Conservation (phyloP, 2,888 invertebrate species). For the Xylota segnis region DNA sequence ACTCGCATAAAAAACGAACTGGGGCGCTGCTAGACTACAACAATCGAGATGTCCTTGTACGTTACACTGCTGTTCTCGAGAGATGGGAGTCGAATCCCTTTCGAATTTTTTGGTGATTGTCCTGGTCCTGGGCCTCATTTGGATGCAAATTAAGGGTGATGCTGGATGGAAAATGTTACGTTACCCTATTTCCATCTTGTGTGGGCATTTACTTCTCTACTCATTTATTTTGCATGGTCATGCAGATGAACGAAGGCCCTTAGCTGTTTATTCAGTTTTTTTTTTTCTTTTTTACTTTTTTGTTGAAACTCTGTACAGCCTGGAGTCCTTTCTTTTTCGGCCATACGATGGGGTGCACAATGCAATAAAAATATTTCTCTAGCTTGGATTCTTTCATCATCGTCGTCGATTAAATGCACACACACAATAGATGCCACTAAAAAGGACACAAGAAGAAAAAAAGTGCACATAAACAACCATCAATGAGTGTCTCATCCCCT, state of each 20-base stretch:
- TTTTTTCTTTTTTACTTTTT: not conserved
- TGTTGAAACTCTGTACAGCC: constrained; percentile 42
- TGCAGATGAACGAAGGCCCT: constrained; percentile 71
- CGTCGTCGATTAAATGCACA: constrained; percentile 60
- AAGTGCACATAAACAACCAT: constrained; percentile 65
- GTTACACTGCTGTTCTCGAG: constrained; percentile 40
- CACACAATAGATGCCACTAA: constrained; percentile 53
- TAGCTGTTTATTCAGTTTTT: constrained; percentile 9
- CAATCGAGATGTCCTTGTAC: constrained; percentile 69
- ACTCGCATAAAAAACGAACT: constrained; percentile 63
- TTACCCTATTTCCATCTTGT: constrained; percentile 69
- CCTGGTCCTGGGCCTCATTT: constrained; percentile 68
- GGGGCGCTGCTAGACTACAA: constrained; percentile 25
- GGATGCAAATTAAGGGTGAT: constrained; percentile 76
- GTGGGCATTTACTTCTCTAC: constrained; percentile 69
- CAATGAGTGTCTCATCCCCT: constrained; percentile 43
- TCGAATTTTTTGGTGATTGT: constrained; percentile 40
- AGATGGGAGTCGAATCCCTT: constrained; percentile 57
- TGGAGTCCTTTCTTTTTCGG: constrained; percentile 42
- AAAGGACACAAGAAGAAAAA: constrained; percentile 34
- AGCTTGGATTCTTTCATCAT: constrained; percentile 23
- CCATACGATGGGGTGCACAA: constrained; percentile 59
- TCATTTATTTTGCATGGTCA: constrained; percentile 76
- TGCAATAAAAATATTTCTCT: constrained; percentile 71
- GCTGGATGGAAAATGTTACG: constrained; percentile 71